Conservation (phyloP, 2,888 invertebrate species). For the Rhorus exstirpatorius region DNA sequence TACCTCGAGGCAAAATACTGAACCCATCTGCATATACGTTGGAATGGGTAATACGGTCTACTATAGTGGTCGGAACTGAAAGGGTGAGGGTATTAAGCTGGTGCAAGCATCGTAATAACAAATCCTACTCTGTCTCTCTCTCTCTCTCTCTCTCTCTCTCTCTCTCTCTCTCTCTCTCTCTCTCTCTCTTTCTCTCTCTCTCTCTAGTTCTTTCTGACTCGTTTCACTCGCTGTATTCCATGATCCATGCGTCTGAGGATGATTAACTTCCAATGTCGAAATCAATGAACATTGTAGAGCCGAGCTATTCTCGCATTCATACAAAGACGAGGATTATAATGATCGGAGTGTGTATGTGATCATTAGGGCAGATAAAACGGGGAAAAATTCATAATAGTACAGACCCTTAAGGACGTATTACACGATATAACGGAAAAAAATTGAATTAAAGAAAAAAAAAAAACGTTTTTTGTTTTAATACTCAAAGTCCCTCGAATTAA, state of each 20-base stretch:
- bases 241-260: conserved; percentile 36
- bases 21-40: conserved; percentile 49
- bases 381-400: too few relatives aligned
- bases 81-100: conserved; percentile 46
- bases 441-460: neutral
- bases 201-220: neutral
- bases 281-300: conserved; percentile 52
- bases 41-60: conserved; percentile 37
- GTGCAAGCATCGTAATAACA: conserved; percentile 59
- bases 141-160: conserved; percentile 8
- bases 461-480: too few relatives aligned
- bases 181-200: neutral
- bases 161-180: neutral
- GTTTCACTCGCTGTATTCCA: conserved; percentile 26
- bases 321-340: neutral
- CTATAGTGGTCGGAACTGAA: conserved; percentile 33
- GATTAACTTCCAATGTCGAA: conserved; percentile 58
- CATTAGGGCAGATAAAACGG: conserved; percentile 24
- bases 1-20: conserved; percentile 40
- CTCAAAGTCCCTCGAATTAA: too few relatives aligned
- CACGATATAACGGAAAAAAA: neutral
- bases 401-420: conserved; percentile 9
- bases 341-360: neutral
- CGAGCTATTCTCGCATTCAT: conserved; percentile 14
- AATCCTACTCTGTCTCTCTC: conserved; percentile 29